These are phyloP conservation scores for Oncorhynchus tshawytscha DNA, from an alignment of 2,113 vertebrate species.

Conservation along the genomic window DNA sequence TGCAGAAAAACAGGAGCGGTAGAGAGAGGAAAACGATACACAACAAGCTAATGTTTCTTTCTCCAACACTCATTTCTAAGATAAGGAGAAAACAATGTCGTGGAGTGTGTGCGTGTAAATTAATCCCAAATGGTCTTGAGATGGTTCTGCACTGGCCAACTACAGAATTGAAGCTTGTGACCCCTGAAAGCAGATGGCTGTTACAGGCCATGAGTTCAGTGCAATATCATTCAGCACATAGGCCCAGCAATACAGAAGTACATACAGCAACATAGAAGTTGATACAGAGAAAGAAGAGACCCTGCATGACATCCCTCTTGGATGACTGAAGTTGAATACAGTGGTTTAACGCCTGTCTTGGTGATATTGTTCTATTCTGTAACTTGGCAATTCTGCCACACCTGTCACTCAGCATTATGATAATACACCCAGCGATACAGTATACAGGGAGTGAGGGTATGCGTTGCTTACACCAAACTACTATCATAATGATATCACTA, in stretches of 20 bases:
- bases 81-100: not conserved
- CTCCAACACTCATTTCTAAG: not conserved
- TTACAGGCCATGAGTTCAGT: not conserved
- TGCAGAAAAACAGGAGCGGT: constrained; percentile 22
- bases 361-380: too few species aligned
- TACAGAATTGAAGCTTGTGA: not conserved
- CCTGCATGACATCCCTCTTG: not conserved
- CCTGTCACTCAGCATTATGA: too few species aligned
- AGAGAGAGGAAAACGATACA: not conserved
- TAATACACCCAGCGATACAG: too few species aligned
- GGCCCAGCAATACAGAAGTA: not conserved
- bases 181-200: not conserved
- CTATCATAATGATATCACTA: too few species aligned
- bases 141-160: too few species aligned
- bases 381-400: too few species aligned
- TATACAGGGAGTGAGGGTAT: too few species aligned
- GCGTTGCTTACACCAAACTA: too few species aligned
- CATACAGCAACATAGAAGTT: not conserved
- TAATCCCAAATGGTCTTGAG: not conserved
- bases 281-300: not conserved
- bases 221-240: not conserved
- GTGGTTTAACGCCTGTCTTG: not conserved
- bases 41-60: not conserved
- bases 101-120: not conserved
- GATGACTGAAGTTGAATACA: not conserved